These are phyloP conservation scores for Vulpes lagopus DNA, from an alignment of 2,113 vertebrate genomes.

Conservation along the genomic window DNA sequence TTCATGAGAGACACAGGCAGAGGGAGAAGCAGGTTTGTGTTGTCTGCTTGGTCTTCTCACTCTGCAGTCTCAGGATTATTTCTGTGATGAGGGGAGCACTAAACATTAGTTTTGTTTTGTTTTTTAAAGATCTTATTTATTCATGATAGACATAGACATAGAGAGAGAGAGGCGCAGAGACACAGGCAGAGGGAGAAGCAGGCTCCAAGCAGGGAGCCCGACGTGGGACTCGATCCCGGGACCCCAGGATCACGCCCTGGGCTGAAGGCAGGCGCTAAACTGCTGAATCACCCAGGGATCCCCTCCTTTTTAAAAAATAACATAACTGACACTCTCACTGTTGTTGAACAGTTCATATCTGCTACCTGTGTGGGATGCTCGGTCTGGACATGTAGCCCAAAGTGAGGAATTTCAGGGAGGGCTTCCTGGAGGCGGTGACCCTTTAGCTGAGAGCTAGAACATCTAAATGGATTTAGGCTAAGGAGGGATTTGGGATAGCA, in stretches of 20 bases:
- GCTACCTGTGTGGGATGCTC: background rate
- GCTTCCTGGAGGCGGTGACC: background rate
- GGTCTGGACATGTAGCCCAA: background rate
- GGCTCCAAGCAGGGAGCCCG: too few relatives aligned
- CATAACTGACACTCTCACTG: background rate
- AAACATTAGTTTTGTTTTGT: background rate
- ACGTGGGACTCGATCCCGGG: too few relatives aligned
- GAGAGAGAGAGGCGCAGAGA: too few relatives aligned
- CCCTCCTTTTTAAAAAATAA: background rate
- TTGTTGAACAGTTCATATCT: background rate
- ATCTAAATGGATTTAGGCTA: background rate
- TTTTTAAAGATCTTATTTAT: too few relatives aligned
- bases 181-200: too few relatives aligned
- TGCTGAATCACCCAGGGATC: too few relatives aligned
- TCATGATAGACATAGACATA: too few relatives aligned
- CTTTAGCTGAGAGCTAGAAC: constrained; percentile 1
- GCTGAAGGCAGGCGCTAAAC: too few relatives aligned
- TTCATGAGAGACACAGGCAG: too few relatives aligned
- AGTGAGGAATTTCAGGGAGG: background rate
- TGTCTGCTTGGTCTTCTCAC: background rate
- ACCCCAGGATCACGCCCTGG: too few relatives aligned
- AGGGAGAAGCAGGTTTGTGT: too few relatives aligned
- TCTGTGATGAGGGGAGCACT: background rate
- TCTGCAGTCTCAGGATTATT: background rate
- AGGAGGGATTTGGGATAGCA: background rate